Base-by-base conservation (phyloP, 1,140 invertebrate species). In the Cotesia chilonis region DNA sequence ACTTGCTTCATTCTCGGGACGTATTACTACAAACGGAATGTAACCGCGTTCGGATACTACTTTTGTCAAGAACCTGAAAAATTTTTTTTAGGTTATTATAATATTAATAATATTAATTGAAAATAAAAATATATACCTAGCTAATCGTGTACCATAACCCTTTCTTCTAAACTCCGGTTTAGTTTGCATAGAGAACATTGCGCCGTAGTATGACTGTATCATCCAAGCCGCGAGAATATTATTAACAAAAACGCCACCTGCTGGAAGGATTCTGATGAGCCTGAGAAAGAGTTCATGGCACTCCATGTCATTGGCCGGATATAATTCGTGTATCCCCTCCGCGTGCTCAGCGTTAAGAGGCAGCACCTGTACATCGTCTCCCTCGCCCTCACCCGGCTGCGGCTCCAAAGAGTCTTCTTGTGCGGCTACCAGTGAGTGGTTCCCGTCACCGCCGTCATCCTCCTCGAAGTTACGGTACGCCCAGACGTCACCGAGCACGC, bases 111-210 rank as follows among this genome's bases (percentile, higher is more conserved):
- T 64, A 14, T 14, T 14, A 14, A 4, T 64, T 9, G 4, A 57
- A 69, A 64, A 65, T n/a, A 70, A 64, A 60, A 4, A 57, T 60
- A 61, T 60, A 47, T 77, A 87, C 85, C 84, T 87, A 63, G 82
- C 85, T 77, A 87, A 79, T 78, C 83, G 83, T 52, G 83, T 87
- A 52, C 85, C 87, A 78, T 83, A 91, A 76, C 94, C 94, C 89
- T 94, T 94, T 76, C 93, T 88, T 72, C 93, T 89, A 83, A 91
- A 92, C 81, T 94, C 92, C 35, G 93, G 93, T 81, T 91, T 89
- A 66, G 94, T 95, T 85, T 94, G 93, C 94, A 95, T 95, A n/a
- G 93, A 94, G 83, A 94, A 94, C 94, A 95, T 94, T 55, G 94
- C 94, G 20, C 94, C 94, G 82, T 95, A 95, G 84, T 95, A 95